Evolutionary conservation across 1,140 invertebrate species (phyloP).

Genomic region (Bombus picipes): DNA sequence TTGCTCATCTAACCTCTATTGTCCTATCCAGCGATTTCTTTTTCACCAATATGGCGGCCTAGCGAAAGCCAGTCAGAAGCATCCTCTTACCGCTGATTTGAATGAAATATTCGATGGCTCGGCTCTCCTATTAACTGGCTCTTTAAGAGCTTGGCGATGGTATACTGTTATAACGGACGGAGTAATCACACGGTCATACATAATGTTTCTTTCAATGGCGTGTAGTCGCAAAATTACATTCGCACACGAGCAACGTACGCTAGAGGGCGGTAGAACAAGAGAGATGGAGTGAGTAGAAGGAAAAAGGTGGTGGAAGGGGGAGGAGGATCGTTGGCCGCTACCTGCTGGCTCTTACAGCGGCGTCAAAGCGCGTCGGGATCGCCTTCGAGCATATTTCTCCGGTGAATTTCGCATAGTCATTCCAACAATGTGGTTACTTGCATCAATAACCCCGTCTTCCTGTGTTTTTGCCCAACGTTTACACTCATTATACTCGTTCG

Average conservation of each 20-base stretch:
- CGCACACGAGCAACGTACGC: background rate
- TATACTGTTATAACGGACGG: slow-evolving; percentile 18
- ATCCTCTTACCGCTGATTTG: background rate
- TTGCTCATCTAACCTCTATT: background rate
- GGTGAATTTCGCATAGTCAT: slow-evolving; percentile 27
- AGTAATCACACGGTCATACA: slow-evolving; percentile 6
- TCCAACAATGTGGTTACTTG: slow-evolving; percentile 28
- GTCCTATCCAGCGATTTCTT: background rate
- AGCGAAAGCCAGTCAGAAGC: background rate
- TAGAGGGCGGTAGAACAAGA: background rate
- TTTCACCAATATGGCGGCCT: background rate
- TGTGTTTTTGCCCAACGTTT: slow-evolving; percentile 28
- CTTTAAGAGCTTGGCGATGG: background rate
- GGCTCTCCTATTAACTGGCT: slow-evolving; percentile 5
- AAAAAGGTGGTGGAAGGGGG: background rate
- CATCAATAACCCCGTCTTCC: slow-evolving; percentile 31
- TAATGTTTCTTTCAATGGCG: slow-evolving; percentile 16
- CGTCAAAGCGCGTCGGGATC: slow-evolving; percentile 20
- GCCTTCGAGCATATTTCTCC: slow-evolving; percentile 11
- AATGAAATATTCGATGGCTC: slow-evolving; percentile 10
- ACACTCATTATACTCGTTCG: slow-evolving; percentile 26
- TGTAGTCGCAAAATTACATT: slow-evolving; percentile 18
- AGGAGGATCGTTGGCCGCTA: slow-evolving; percentile 2
- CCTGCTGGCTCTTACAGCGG: slow-evolving; percentile 23
- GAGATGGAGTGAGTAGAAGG: background rate